Evolutionary conservation across 2,113 vertebrate species (phyloP).

Genomic region (Tichodroma muraria): DNA sequence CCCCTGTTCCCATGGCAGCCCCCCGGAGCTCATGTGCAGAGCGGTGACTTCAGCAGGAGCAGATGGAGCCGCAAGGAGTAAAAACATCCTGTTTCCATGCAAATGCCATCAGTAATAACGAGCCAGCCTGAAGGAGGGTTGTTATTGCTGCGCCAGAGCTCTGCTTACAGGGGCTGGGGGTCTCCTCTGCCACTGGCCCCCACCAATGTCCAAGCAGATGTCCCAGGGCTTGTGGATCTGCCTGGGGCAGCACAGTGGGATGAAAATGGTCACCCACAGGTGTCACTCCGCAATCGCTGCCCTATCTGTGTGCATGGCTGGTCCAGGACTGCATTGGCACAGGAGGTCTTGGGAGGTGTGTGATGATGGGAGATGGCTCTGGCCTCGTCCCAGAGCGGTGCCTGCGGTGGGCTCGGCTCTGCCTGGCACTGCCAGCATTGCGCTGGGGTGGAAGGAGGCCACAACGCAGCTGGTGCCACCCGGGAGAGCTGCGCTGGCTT

Average conservation of each 20-base stretch:
- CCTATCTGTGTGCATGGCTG: fast-evolving
- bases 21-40: conserved; percentile 32
- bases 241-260: fast-evolving
- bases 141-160: background rate
- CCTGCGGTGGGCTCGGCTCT: fast-evolving
- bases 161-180: background rate
- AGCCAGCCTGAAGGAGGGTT: background rate
- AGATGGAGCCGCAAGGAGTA: conserved; percentile 56
- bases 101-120: conserved; percentile 51
- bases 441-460: fast-evolving
- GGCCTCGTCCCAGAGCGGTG: fast-evolving
- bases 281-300: fast-evolving
- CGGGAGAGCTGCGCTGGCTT: background rate
- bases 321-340: fast-evolving
- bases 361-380: background rate
- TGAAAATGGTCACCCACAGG: fast-evolving
- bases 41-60: conserved; percentile 57
- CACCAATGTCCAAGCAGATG: background rate
- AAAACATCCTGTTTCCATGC: conserved; percentile 70
- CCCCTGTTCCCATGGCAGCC: conserved; percentile 46
- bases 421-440: background rate
- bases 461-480: background rate
- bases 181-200: background rate
- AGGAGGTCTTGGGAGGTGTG: background rate
- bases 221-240: fast-evolving